Base-by-base conservation (phyloP, 2,113 vertebrate genomes). In the Channa argus region DNA sequence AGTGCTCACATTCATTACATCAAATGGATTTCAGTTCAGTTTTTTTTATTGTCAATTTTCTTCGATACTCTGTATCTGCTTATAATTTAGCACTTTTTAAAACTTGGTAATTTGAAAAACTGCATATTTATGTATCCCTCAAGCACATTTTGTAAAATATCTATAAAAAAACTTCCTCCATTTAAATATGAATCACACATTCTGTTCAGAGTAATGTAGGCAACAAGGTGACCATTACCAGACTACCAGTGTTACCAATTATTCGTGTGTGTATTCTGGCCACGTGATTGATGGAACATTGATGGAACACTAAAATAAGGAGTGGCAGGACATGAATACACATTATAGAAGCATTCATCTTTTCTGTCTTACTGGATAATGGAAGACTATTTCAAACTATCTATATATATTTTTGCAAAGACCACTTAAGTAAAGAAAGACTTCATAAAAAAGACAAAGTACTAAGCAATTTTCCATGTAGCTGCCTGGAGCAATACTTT, bases 401-500 rank as follows among this genome's bases (percentile, higher is more conserved):
- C n/a, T 52, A 36, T n/a, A 36, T 37, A 10, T 11, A 36, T 37
- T 53, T 78, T 73, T 88, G 56, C 59, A 83, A 82, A 79, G 24
- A 24, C 24, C 24, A 24, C 56, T 60, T 50, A n/a, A 71, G 24
- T 83, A 74, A 85, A 72, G 51, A 80, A 84, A 85, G 56, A 45
- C 50, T 70, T 61, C 64, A 67, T 89, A 84, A 88, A 93, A 75
- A 90, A 75, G 80, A 79, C 85, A 89, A 76, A 41, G 4, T 66
- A 77, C 91, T 69, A 52, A 91, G 84, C 89, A 54, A 38, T 79
- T 80, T 85, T 89, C 56, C 63, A 84, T 77, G 78, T 89, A 95
- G 94, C 94, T 95, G 94, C 94, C 93, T 60, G 72, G 84, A 90
- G 87, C 89, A 85, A 89, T 85, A 78, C 63, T 69, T 83, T 74